Percentiles rank a stretch among this genome's conserved stretches.
phyloP scores from a whole-genome alignment of 2,113 vertebrate species.

The Naja naja region DNA sequence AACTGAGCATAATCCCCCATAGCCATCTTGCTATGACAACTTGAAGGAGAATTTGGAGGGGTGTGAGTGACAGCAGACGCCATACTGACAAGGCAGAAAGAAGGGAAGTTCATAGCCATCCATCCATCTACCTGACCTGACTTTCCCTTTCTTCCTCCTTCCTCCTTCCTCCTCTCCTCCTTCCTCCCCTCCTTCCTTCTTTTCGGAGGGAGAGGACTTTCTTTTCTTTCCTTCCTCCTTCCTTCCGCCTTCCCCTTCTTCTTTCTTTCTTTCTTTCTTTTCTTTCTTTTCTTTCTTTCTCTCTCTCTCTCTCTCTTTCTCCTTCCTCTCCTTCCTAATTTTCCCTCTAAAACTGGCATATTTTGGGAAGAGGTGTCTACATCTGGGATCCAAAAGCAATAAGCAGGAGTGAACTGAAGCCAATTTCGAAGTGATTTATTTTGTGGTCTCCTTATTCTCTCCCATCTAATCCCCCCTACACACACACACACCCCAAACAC shows the following conservation, averaged over 20 bases:
- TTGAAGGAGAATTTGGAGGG: constrained; percentile 69
- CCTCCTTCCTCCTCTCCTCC: not conserved
- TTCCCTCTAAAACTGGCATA: not conserved
- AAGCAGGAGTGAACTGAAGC: not conserved
- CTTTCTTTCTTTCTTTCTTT: too few relatives aligned
- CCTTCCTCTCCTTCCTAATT: not conserved
- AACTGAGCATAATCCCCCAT: constrained; percentile 71
- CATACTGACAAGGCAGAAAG: constrained; percentile 57
- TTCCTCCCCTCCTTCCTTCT: not conserved
- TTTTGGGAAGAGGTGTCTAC: not conserved
- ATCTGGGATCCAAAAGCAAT: not conserved
- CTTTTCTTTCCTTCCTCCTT: too few relatives aligned
- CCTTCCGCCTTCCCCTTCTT: too few relatives aligned
- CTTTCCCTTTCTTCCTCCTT: not conserved
- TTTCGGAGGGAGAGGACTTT: too few relatives aligned
- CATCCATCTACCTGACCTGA: not conserved
- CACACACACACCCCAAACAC: not conserved
- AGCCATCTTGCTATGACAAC: constrained; percentile 73
- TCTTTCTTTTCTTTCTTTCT: not conserved
- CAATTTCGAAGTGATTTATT: not conserved
- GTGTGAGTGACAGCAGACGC: constrained; percentile 69
- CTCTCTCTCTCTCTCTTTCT: not conserved
- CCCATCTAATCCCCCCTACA: not conserved
- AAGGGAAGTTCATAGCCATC: not conserved
- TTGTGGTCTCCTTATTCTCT: not conserved